Conservation (phyloP, 2,113 vertebrate species). For the Rhynchopsitta pachyrhyncha region DNA sequence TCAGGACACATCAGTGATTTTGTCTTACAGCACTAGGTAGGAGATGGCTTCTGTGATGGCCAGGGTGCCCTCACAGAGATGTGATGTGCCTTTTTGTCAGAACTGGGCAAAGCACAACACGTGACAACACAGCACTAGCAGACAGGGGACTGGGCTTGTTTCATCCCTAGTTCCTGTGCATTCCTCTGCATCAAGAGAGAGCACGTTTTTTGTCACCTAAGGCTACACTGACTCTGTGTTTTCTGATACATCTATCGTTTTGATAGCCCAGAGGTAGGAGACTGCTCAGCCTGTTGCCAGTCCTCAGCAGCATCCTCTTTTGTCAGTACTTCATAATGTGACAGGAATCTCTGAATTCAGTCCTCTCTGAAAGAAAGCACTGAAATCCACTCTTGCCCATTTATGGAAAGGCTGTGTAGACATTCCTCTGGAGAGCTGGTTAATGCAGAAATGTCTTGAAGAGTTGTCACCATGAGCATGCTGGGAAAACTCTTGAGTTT, state of each 20-base stretch:
- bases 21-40: not conserved
- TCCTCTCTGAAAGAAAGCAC: not conserved
- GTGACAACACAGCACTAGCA: not conserved
- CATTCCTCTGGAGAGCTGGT: not conserved
- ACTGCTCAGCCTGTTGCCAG: not conserved
- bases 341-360: not conserved
- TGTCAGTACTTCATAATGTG: not conserved
- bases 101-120: not conserved
- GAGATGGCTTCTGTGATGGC: not conserved
- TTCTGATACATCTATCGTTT: not conserved
- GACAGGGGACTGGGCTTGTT: not conserved
- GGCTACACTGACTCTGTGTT: not conserved
- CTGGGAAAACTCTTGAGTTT: not conserved
- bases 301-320: not conserved
- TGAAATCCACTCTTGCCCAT: not conserved
- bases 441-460: not conserved
- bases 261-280: not conserved
- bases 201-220: not conserved
- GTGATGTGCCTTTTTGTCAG: not conserved
- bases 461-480: not conserved
- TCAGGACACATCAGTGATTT: not conserved
- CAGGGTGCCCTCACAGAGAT: not conserved
- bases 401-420: not conserved
- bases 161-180: not conserved
- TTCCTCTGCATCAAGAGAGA: not conserved